Conservation (phyloP, 2,113 vertebrate species). For the Pollimyrus isidori region DNA sequence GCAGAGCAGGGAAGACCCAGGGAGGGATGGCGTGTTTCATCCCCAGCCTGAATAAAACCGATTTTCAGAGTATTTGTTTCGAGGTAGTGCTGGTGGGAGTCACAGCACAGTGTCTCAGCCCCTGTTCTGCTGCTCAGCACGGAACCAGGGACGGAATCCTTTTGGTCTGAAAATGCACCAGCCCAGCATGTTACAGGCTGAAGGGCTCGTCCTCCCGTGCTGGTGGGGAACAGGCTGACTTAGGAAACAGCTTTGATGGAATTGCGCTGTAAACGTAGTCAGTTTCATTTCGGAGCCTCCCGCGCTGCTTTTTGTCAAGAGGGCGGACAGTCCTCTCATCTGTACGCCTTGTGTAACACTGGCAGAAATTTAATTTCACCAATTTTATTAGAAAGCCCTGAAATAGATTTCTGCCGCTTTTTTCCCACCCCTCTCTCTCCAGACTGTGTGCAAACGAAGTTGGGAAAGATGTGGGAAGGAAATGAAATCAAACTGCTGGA, state of each 20-base stretch:
- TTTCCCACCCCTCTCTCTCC: neutral
- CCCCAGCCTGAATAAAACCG: neutral
- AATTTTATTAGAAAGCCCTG: slow-evolving; percentile 14
- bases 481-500: neutral
- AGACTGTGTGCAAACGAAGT: neutral
- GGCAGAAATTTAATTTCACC: neutral
- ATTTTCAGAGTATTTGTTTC: neutral
- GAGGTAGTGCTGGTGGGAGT: neutral
- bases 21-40: neutral
- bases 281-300: neutral
- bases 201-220: neutral
- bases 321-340: neutral
- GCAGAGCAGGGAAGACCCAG: neutral
- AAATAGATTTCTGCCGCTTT: neutral
- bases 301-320: neutral
- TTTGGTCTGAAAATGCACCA: neutral
- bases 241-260: neutral
- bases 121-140: neutral
- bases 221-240: neutral
- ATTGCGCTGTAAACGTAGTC: neutral
- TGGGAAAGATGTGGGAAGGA: neutral
- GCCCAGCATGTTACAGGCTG: neutral
- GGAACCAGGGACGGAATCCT: neutral
- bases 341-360: neutral
- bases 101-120: neutral